These are phyloP conservation scores for Muntiacus reevesi DNA, from an alignment of 2,113 vertebrate species.

Conservation along the genomic window DNA sequence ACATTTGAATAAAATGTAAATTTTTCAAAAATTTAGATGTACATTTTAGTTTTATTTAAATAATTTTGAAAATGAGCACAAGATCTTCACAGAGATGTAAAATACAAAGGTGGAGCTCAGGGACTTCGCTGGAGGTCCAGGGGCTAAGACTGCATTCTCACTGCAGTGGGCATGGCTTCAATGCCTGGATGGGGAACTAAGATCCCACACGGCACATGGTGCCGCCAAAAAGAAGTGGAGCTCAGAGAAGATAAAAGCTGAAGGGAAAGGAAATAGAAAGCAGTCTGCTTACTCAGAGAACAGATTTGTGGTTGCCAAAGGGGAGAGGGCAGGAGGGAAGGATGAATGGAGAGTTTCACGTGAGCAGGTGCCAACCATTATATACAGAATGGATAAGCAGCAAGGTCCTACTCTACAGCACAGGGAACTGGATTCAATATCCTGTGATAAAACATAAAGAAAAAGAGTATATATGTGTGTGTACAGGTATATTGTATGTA, in stretches of 20 bases:
- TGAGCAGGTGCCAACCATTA: neutral
- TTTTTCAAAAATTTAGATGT: neutral
- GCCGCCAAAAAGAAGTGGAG: neutral
- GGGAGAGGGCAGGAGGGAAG: neutral
- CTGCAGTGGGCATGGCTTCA: neutral
- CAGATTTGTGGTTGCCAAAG: neutral
- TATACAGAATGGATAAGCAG: neutral
- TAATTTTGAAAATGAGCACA: slow-evolving; percentile 6
- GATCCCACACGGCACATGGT: neutral
- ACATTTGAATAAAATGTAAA: neutral
- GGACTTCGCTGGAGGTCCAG: neutral
- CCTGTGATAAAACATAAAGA: neutral
- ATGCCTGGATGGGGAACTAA: neutral
- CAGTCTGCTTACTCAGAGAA: neutral
- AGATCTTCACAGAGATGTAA: neutral
- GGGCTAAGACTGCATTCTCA: neutral
- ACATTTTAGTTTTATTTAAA: slow-evolving; percentile 4
- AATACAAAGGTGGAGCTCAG: neutral
- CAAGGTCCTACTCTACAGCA: neutral
- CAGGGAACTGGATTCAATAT: neutral
- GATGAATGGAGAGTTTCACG: neutral
- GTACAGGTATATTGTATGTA: neutral
- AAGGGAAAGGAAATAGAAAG: neutral
- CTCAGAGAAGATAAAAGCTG: neutral
- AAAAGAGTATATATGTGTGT: neutral